These are phyloP conservation scores for Folsomia manolachei DNA, from an alignment of 2,888 invertebrate genomes.

Conservation along the genomic window DNA sequence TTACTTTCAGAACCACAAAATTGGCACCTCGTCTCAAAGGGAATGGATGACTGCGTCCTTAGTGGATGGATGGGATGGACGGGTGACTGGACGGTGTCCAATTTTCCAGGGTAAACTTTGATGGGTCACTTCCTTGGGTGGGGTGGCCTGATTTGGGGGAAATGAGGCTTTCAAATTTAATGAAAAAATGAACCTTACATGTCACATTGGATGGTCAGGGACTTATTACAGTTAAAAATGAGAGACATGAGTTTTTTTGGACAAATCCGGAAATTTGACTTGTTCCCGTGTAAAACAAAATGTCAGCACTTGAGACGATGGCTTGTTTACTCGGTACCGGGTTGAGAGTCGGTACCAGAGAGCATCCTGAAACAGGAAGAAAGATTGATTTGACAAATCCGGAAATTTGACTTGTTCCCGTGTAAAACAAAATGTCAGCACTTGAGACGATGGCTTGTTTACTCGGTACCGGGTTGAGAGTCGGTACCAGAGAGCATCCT, in stretches of 20 bases:
- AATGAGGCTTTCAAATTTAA: not conserved
- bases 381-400: too few relatives aligned
- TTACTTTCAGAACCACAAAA: not conserved
- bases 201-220: not conserved
- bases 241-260: not conserved
- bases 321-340: not conserved
- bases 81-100: not conserved
- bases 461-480: not conserved
- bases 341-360: not conserved
- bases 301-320: not conserved
- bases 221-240: too few relatives aligned
- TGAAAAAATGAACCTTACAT: not conserved
- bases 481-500: too few relatives aligned
- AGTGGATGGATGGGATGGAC: too few relatives aligned
- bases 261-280: not conserved
- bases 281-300: not conserved
- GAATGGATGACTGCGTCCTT: too few relatives aligned
- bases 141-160: not conserved
- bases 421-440: too few relatives aligned
- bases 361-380: too few relatives aligned
- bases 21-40: not conserved
- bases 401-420: too few relatives aligned
- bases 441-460: not conserved
- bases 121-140: not conserved
- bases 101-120: not conserved